Evolutionary conservation across 1,140 invertebrate genomes (phyloP).

Genomic region (Macrobrachium nipponense): DNA sequence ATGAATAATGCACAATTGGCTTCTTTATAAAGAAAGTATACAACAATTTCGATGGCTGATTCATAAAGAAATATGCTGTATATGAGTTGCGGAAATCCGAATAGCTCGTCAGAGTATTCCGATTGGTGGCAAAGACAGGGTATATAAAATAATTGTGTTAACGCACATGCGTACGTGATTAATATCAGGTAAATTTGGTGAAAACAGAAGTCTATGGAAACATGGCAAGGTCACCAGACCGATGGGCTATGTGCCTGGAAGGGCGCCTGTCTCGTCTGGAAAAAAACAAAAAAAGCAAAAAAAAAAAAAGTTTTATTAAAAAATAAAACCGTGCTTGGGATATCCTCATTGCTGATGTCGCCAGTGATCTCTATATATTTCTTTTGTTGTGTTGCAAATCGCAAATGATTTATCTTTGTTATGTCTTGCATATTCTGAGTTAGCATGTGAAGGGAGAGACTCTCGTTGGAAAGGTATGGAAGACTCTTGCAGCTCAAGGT

Average conservation of each 20-base stretch:
- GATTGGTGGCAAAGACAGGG: slow-evolving; percentile 51
- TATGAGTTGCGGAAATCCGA: neutral
- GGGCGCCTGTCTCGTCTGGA: slow-evolving; percentile 1
- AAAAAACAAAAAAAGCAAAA: slow-evolving; percentile 16
- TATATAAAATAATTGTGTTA: slow-evolving; percentile 14
- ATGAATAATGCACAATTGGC: slow-evolving; percentile 45
- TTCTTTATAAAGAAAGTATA: slow-evolving; percentile 27
- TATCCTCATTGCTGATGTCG: slow-evolving; percentile 42
- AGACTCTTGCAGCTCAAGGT: neutral
- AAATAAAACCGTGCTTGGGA: neutral
- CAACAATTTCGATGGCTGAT: neutral
- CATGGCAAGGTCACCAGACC: too few species aligned
- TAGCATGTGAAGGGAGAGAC: slow-evolving; percentile 27
- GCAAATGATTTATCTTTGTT: slow-evolving; percentile 54
- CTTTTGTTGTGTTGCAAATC: slow-evolving; percentile 56
- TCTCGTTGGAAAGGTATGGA: neutral
- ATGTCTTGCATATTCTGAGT: slow-evolving; percentile 43
- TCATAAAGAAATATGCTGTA: neutral
- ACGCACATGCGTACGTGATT: neutral
- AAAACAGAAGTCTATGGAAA: too few species aligned
- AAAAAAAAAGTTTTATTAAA: slow-evolving; percentile 13
- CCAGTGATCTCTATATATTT: slow-evolving; percentile 52
- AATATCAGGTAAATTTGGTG: slow-evolving; percentile 8
- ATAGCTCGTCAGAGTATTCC: slow-evolving; percentile 10
- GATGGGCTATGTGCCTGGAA: too few species aligned